Percentiles rank a stretch among this genome's conserved stretches.
Evolutionary conservation across 2,113 vertebrate species (phyloP).

Genomic region (Tetraodon nigroviridis): DNA sequence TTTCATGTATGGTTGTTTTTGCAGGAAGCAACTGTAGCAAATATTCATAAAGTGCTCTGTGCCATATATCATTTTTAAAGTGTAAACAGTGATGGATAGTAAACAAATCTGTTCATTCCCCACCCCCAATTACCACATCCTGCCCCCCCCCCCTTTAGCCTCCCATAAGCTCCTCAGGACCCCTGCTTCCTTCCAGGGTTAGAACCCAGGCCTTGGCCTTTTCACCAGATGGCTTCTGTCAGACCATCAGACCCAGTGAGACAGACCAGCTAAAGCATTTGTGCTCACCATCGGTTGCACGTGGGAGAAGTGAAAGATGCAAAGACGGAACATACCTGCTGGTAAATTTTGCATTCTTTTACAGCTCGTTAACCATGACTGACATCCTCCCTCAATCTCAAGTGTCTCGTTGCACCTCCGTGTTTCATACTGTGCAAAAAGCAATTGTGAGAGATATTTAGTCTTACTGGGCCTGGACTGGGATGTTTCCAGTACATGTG

Average conservation of each 20-base stretch:
- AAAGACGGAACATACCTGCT: background rate
- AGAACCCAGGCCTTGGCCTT: conserved; percentile 78
- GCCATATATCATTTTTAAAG: background rate
- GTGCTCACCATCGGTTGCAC: background rate
- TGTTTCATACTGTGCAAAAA: conserved; percentile 13
- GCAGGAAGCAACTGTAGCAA: background rate
- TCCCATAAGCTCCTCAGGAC: conserved; percentile 59
- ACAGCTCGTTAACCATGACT: conserved; percentile 2
- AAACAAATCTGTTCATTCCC: conserved; percentile 10
- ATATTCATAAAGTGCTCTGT: background rate
- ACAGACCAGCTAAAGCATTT: too few species aligned
- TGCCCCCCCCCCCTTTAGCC: conserved; percentile 70
- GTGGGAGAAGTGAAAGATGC: background rate
- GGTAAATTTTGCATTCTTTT: conserved; percentile 1
- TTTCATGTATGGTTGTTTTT: conserved; percentile 50
- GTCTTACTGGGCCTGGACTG: conserved; percentile 6
- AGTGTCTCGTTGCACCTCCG: conserved; percentile 2
- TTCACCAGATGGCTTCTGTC: conserved; percentile 78
- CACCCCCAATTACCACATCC: conserved; percentile 77
- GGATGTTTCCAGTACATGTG: conserved; percentile 35
- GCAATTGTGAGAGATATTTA: conserved; percentile 26
- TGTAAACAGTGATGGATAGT: conserved; percentile 30
- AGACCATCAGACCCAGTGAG: conserved; percentile 57
- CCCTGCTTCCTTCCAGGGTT: conserved; percentile 84
- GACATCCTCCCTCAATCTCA: conserved; percentile 11